These are phyloP conservation scores for Heterotis niloticus DNA, from an alignment of 2,113 vertebrate species.

Conservation along the genomic window DNA sequence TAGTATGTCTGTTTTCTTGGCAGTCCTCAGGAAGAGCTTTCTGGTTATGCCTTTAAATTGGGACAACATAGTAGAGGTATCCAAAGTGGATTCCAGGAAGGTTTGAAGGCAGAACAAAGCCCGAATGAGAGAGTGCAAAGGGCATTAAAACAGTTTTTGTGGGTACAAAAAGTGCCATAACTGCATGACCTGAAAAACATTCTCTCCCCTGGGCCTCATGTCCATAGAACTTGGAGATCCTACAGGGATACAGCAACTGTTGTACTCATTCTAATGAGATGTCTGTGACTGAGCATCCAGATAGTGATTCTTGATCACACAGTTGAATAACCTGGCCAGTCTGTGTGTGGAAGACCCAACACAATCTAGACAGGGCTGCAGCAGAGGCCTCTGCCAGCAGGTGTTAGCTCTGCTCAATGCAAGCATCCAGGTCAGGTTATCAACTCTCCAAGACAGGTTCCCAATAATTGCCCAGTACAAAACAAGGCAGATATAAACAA, in stretches of 20 bases:
- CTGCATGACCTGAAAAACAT: too few species aligned
- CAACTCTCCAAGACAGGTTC: not conserved
- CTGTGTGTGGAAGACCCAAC: slow-evolving; percentile 22
- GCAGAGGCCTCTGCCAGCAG: slow-evolving; percentile 9
- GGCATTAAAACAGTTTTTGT: too few species aligned
- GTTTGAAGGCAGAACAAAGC: too few species aligned
- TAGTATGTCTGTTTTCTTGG: too few species aligned
- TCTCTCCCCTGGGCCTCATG: too few species aligned
- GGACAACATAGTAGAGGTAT: too few species aligned
- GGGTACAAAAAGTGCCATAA: too few species aligned
- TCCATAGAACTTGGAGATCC: not conserved
- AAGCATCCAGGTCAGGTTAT: not conserved
- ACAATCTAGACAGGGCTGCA: slow-evolving; percentile 10
- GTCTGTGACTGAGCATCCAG: too few species aligned
- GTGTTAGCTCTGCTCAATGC: slow-evolving; percentile 26
- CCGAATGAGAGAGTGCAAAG: not conserved
- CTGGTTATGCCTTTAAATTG: too few species aligned
- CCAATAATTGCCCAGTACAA: not conserved
- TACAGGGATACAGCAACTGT: not conserved
- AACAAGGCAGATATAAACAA: too few species aligned
- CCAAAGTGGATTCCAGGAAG: too few species aligned
- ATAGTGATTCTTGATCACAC: not conserved
- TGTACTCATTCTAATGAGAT: not conserved
- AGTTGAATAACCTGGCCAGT: slow-evolving; percentile 41
- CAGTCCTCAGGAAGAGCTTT: too few species aligned